Evolutionary conservation across 2,888 invertebrate genomes (phyloP), one percentile per base, ranked within the genome.

Genomic region (Silvanus unidentatus): DNA sequence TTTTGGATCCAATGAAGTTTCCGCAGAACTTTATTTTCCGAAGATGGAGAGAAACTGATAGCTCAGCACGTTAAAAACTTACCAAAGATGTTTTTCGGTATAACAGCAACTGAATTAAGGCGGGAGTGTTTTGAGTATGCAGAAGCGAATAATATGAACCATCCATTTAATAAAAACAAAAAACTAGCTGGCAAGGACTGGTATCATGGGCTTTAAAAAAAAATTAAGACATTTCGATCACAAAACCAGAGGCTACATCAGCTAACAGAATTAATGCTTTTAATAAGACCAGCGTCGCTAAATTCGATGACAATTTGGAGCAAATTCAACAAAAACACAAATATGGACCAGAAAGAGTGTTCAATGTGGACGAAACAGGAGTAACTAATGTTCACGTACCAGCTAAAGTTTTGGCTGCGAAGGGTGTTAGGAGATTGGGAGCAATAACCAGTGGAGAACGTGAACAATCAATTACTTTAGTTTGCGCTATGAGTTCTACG

Each of bases 311-410:
- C 16, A 39, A 40, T 34, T 28, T 42, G 2, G 35, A 39, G 29
- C 8, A 13, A 6, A 2, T 42, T 50, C 15, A 41, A 44, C 42
- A 46, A 35, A 54, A 55, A 50, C 40, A 54, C 44, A 49, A 56
- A 29, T 40, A 55, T 49, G 40, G 47, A 14, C 40, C 49, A 40
- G 39, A 57, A 46, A 29, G 44, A 12, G 52, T 54, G 6, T 57
- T 27, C 16, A 60, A 61, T 48, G 52, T 59, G 5, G 59, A 62
- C 39, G 61, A 62, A 45, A 62, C 55, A 12, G 63, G 59, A 9
- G 39, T 64, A 10, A 48, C 53, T 5, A 51, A 55, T 12, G 62
- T 61, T 34, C 58, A 57, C 22, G 34, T 42, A 11, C 37, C 37
- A 16, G 11, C 6, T 12, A 37, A 37, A 13, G 37, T 37, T 10